These are phyloP conservation scores for Pongo pygmaeus DNA, from an alignment of 2,113 vertebrate genomes.

Conservation along the genomic window DNA sequence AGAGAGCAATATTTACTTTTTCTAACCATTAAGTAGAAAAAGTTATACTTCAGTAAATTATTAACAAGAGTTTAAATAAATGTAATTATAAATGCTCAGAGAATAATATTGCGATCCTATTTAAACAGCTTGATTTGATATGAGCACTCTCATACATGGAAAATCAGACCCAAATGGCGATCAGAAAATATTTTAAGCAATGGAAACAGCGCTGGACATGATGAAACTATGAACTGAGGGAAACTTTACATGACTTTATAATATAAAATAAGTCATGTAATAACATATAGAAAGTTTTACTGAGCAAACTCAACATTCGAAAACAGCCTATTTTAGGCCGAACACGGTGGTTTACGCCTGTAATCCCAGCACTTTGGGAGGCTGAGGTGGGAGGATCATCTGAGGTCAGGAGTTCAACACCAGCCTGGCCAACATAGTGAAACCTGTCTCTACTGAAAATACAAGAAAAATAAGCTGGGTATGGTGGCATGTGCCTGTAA, in stretches of 20 bases:
- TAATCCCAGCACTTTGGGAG: not conserved
- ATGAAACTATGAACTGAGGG: not conserved
- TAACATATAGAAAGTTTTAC: not conserved
- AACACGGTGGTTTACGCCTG: not conserved
- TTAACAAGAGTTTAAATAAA: conserved; percentile 76
- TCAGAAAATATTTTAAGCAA: conserved; percentile 26
- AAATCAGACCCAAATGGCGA: conserved; percentile 27
- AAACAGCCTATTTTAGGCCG: not conserved
- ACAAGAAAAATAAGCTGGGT: not conserved
- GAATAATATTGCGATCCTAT: conserved; percentile 62
- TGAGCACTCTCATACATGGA: conserved; percentile 50
- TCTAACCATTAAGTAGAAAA: conserved; percentile 71
- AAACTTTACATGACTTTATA: not conserved
- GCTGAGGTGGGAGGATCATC: not conserved
- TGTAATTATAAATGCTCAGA: conserved; percentile 67
- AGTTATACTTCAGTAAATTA: conserved; percentile 74
- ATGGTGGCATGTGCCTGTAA: not conserved
- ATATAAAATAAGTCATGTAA: not conserved
- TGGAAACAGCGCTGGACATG: not conserved
- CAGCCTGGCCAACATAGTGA: not conserved
- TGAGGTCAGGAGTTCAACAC: not conserved
- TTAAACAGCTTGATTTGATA: conserved; percentile 74
- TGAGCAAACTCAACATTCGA: conserved; percentile 37
- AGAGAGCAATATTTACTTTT: conserved; percentile 71
- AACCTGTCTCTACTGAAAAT: not conserved